Evolutionary conservation across 2,888 invertebrate species (phyloP).

Genomic region (Cryptosula pallasiana): DNA sequence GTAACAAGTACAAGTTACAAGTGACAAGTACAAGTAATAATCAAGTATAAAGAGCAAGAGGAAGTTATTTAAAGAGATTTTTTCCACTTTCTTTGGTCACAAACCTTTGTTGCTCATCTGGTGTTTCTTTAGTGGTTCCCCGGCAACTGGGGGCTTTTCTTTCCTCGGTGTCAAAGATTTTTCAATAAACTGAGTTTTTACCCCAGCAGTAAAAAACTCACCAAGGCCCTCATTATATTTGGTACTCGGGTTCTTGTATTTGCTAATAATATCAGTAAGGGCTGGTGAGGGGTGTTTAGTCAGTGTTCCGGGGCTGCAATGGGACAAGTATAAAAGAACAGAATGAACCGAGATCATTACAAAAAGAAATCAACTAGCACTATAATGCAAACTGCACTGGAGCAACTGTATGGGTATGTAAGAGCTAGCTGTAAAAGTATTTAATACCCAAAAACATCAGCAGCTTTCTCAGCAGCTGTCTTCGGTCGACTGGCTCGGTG

Average conservation of each 20-base stretch:
- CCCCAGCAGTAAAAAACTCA: constrained; percentile 42
- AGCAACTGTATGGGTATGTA: no score
- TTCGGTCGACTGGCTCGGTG: not conserved
- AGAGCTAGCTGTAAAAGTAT: no score
- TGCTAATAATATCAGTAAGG: constrained; percentile 29
- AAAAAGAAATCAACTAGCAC: no score
- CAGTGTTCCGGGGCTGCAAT: constrained; percentile 36
- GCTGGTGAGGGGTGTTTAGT: constrained; percentile 41
- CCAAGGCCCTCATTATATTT: constrained; percentile 32
- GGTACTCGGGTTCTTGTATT: not conserved
- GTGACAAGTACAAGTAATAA: no score
- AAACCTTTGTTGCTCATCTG: constrained; percentile 13
- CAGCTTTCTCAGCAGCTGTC: constrained; percentile 24
- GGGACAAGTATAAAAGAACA: no score
- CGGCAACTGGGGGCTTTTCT: not conserved
- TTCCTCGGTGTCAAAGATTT: not conserved
- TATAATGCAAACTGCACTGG: no score
- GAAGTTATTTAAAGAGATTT: no score
- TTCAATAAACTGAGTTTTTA: constrained; percentile 30
- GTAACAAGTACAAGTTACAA: no score
- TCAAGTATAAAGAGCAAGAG: no score
- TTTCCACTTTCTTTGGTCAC: no score
- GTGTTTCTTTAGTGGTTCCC: not conserved
- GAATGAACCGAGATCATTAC: no score
- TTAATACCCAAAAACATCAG: constrained; percentile 34